These are phyloP conservation scores for Zelleria hepariella DNA, from an alignment of 2,888 invertebrate species.

Conservation along the genomic window DNA sequence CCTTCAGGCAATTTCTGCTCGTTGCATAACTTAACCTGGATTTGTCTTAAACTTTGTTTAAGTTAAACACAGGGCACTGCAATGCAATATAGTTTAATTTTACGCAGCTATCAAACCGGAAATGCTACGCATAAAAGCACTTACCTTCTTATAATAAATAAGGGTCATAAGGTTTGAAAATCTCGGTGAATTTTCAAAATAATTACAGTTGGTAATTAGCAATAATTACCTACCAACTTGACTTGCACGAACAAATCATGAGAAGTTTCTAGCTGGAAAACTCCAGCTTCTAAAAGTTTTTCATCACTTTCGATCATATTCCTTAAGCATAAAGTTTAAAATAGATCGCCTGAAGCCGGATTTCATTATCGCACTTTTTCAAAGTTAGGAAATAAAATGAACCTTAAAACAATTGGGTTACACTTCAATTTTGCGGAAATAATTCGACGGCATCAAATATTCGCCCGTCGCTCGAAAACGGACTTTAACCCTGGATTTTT, in stretches of 20 bases:
- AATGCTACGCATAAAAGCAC: neutral
- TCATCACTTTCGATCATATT: neutral
- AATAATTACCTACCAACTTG: constrained; percentile 48
- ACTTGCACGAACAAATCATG: constrained; percentile 43
- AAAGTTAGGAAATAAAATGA: constrained; percentile 22
- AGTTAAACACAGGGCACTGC: no score
- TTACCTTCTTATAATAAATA: no score
- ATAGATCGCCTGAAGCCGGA: constrained; percentile 20
- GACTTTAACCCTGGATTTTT: neutral
- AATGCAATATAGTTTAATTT: no score
- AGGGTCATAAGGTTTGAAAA: neutral
- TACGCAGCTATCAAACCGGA: neutral
- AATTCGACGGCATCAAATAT: neutral
- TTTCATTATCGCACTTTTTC: constrained; percentile 26
- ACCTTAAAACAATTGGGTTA: constrained; percentile 29
- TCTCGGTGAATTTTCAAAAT: constrained; percentile 17
- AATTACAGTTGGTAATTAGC: constrained; percentile 51
- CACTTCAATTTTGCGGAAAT: constrained; percentile 32
- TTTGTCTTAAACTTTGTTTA: neutral
- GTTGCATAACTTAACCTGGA: neutral
- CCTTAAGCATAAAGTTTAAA: constrained; percentile 28
- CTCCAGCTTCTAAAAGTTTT: neutral
- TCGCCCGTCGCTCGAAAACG: constrained; percentile 5
- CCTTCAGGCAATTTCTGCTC: neutral
- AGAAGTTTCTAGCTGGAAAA: constrained; percentile 2